These are phyloP conservation scores for Heliconius nattereri DNA, from an alignment of 1,140 invertebrate genomes.

Conservation along the genomic window DNA sequence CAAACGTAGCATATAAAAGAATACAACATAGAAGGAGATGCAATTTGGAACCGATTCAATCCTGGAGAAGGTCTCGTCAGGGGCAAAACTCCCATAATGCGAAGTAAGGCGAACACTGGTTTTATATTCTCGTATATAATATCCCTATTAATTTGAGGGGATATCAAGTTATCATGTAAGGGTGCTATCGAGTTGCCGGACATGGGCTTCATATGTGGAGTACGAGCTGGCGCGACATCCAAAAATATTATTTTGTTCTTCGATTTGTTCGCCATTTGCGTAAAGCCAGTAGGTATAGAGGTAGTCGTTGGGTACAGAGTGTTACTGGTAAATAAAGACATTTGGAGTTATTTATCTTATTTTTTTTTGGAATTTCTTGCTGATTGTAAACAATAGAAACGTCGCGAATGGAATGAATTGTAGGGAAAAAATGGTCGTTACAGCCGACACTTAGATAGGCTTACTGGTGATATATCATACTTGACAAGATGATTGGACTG, in stretches of 20 bases:
- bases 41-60: conserved; percentile 74
- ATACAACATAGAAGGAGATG: conserved; percentile 81
- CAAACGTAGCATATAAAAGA: conserved; percentile 79
- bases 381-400: conserved; percentile 33
- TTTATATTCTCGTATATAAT: conserved; percentile 83
- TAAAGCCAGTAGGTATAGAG: conserved; percentile 62
- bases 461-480: conserved; percentile 64
- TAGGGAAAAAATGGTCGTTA: conserved; percentile 46
- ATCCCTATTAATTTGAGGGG: conserved; percentile 68
- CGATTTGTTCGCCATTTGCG: conserved; percentile 59
- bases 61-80: conserved; percentile 75
- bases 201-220: conserved; percentile 52
- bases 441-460: conserved; percentile 35
- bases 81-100: conserved; percentile 83
- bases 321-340: conserved; percentile 64
- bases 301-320: conserved; percentile 54
- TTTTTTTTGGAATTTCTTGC: conserved; percentile 29
- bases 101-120: conserved; percentile 82
- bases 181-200: conserved; percentile 61
- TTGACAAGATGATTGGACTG: conserved; percentile 69
- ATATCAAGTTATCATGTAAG: conserved; percentile 63
- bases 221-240: conserved; percentile 63
- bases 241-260: conserved; percentile 68
- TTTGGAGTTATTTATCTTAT: conserved; percentile 40
- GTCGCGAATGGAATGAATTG: conserved; percentile 37